These are phyloP conservation scores for Zingel zingel DNA, from an alignment of 2,113 vertebrate genomes.

Conservation along the genomic window DNA sequence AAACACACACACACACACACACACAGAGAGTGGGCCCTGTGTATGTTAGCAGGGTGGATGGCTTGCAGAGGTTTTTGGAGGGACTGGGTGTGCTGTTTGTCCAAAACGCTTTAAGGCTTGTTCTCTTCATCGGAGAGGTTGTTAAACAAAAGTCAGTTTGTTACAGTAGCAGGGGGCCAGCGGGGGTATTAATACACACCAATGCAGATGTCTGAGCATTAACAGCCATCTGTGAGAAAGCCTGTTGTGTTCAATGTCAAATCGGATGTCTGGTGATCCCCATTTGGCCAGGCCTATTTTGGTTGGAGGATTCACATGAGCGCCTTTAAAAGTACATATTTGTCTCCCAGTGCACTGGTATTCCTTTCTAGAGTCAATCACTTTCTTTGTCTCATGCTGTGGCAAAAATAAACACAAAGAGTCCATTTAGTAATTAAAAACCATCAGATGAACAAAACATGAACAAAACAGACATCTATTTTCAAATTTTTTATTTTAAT, in stretches of 20 bases:
- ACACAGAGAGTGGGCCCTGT: background rate
- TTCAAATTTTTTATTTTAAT: slow-evolving; percentile 87
- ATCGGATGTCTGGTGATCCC: slow-evolving; percentile 67
- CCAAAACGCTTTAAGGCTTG: slow-evolving; percentile 77
- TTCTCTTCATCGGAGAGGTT: slow-evolving; percentile 71
- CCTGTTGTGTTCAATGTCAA: slow-evolving; percentile 73
- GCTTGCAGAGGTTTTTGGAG: slow-evolving; percentile 55
- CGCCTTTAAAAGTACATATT: slow-evolving; percentile 72
- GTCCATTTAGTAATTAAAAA: slow-evolving; percentile 44
- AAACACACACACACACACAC: slow-evolving; percentile 46
- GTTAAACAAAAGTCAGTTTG: slow-evolving; percentile 83
- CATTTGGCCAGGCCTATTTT: slow-evolving; percentile 68
- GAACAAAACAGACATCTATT: slow-evolving; percentile 44
- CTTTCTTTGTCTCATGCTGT: slow-evolving; percentile 7
- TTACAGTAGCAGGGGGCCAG: slow-evolving; percentile 63
- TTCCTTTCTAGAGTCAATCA: slow-evolving; percentile 41
- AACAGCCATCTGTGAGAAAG: slow-evolving; percentile 65
- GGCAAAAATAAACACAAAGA: slow-evolving; percentile 68
- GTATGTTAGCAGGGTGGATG: slow-evolving; percentile 37
- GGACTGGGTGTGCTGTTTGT: slow-evolving; percentile 67
- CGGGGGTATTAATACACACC: slow-evolving; percentile 72
- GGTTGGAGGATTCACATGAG: slow-evolving; percentile 70
- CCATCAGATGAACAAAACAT: background rate
- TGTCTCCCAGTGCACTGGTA: slow-evolving; percentile 54
- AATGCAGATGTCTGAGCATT: slow-evolving; percentile 62